A percentile compares a stretch with the other conserved stretches of the same genome.
These are phyloP conservation scores for Apis florea DNA, from an alignment of 1,140 invertebrate species.

Conservation along the genomic window DNA sequence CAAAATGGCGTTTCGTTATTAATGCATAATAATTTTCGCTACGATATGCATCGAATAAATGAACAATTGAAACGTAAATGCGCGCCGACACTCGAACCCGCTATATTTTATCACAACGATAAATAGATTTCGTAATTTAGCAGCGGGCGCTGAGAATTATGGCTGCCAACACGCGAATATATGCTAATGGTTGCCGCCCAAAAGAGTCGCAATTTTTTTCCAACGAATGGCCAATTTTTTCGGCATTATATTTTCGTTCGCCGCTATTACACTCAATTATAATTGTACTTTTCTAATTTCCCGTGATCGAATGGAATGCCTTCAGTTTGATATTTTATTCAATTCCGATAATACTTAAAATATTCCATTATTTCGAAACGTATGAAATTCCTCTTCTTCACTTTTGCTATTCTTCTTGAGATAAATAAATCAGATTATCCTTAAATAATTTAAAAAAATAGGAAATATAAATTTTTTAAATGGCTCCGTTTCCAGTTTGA, in stretches of 20 bases:
- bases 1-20: background rate
- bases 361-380: too few species aligned
- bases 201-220: constrained; percentile 53
- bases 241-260: constrained; percentile 23
- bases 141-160: constrained; percentile 39
- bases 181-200: constrained; percentile 51
- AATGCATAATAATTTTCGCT: background rate
- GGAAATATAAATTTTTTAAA: too few species aligned
- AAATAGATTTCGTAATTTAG: constrained; percentile 57
- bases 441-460: too few species aligned
- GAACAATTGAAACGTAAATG: constrained; percentile 30
- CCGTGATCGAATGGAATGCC: background rate
- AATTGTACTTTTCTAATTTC: too few species aligned
- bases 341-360: too few species aligned
- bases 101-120: constrained; percentile 46
- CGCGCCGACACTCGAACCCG: background rate
- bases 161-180: constrained; percentile 46
- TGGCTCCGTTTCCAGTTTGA: too few species aligned
- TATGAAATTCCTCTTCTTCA: too few species aligned
- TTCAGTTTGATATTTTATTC: background rate
- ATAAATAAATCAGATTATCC: too few species aligned
- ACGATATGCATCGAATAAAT: background rate
- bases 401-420: too few species aligned
- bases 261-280: background rate
- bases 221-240: background rate